Base-by-base conservation (phyloP, 2,113 vertebrate genomes). In the Philantomba maxwellii region DNA sequence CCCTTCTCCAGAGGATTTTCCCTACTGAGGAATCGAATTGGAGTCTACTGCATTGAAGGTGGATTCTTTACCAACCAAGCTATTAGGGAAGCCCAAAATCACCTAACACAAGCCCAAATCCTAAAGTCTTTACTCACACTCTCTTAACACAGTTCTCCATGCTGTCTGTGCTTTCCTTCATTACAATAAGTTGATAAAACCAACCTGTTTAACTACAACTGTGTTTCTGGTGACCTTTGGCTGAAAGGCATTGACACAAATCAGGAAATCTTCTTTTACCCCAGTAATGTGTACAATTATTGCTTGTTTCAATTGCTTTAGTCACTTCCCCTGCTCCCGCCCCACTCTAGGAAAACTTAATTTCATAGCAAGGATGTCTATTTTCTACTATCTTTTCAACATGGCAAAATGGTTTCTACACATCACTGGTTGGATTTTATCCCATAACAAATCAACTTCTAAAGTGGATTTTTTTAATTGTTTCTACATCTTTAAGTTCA, bases 401-500 rank as follows among this genome's bases (percentile, higher is more conserved):
- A 62, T 85, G 45, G 62, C 57, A 28, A 83, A 94, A 91, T 85
- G 30, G 2, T 3, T 80, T 85, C 28, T 75, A 47, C 2, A 47
- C 3, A 26, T 53, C 9, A 49, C 8, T 57, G 49, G 57, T 16
- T 64, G 3, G 30, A 87, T 81, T 82, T 75, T 89, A 86, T 64
- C 5, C 14, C 53, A 51, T 51, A 58, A 80, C 23, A 66, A 14
- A 25, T 30, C 26, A 86, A 17, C 33, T 85, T 89, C 30, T 75
- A 75, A 62, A 43, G 51, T 57, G 7, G 3, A 66, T 25, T 81
- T 53, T 58, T 33, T 57, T 57, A 17, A 30, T 60, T 77, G 12
- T 45, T 90, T 91, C 57, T 88, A 25, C 23, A 84, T 73, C 94
- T 58, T 91, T 30, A 58, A 89, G 15, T 12, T 89, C 47, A 53